Evolutionary conservation across 2,888 invertebrate genomes (phyloP).

Genomic region (Malthinus flaveolus): DNA sequence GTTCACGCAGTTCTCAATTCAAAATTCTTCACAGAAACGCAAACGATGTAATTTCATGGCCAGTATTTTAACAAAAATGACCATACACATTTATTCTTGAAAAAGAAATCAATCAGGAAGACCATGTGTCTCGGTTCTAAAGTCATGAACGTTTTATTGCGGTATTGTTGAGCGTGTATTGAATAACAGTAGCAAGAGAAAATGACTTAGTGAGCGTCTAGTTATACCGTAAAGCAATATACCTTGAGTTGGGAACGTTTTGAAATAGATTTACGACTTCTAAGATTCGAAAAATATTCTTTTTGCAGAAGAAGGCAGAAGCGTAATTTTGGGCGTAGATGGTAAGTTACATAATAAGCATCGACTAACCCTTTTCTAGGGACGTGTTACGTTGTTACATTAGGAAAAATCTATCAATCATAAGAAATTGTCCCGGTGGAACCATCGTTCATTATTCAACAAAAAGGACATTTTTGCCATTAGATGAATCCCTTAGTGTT

Average conservation of each 20-base stretch:
- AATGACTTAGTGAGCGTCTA: conserved; percentile 28
- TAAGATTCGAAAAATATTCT: neutral
- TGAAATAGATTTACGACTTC: conserved; percentile 22
- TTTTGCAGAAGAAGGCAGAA: neutral
- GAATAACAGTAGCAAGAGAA: conserved; percentile 28
- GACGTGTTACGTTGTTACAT: conserved; percentile 14
- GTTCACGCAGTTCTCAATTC: too few relatives aligned
- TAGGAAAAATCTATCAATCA: conserved; percentile 22
- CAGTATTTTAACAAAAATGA: neutral
- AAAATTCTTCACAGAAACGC: neutral
- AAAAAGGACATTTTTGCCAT: conserved; percentile 22
- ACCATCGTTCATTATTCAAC: conserved; percentile 31
- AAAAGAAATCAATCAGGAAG: conserved; percentile 22
- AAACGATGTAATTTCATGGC: conserved; percentile 13
- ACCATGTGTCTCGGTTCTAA: conserved; percentile 22
- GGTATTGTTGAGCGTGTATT: conserved; percentile 20
- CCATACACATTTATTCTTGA: conserved; percentile 10
- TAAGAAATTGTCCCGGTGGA: conserved; percentile 29
- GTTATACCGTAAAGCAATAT: conserved; percentile 30
- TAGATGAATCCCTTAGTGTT: conserved; percentile 17
- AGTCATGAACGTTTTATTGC: conserved; percentile 34
- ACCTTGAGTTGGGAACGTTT: conserved; percentile 1
- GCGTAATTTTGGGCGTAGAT: neutral
- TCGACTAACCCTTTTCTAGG: neutral
- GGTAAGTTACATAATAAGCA: neutral